Evolutionary conservation across 2,888 invertebrate genomes (phyloP).

Genomic region (Platycheirus albimanus): DNA sequence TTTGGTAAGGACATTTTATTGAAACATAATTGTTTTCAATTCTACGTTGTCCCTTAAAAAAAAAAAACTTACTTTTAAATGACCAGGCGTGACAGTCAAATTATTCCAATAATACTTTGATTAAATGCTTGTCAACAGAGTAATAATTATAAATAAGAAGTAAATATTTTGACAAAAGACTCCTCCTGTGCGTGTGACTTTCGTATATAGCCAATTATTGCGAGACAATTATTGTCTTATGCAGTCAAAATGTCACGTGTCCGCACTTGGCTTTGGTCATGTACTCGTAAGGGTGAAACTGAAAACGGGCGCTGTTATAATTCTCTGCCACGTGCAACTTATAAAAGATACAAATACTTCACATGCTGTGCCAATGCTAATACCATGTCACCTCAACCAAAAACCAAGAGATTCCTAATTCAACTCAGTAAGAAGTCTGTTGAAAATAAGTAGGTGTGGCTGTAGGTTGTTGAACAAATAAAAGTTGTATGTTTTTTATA

Average conservation of each 20-base stretch:
- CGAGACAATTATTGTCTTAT: not conserved
- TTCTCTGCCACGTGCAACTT: constrained; percentile 51
- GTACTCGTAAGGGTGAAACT: constrained; percentile 37
- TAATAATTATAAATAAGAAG: constrained; percentile 27
- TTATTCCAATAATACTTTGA: not conserved
- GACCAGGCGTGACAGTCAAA: too few relatives aligned
- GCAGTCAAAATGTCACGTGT: constrained; percentile 41
- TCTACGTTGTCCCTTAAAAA: too few relatives aligned
- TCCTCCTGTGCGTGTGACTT: constrained; percentile 40
- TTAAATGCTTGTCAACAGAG: constrained; percentile 26
- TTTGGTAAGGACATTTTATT: too few relatives aligned
- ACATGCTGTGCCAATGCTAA: constrained; percentile 44
- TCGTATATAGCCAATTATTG: constrained; percentile 35
- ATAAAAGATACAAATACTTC: constrained; percentile 54
- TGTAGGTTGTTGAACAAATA: too few relatives aligned
- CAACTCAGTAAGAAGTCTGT: constrained; percentile 42
- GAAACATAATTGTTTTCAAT: too few relatives aligned
- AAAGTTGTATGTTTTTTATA: too few relatives aligned
- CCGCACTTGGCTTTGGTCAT: constrained; percentile 42
- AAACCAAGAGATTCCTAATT: constrained; percentile 73
- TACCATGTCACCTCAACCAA: constrained; percentile 47
- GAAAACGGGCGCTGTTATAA: constrained; percentile 55
- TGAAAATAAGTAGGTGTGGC: constrained; percentile 14
- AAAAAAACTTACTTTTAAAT: too few relatives aligned
- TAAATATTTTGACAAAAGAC: constrained; percentile 64